Evolutionary conservation across 2,888 invertebrate genomes (phyloP).

Genomic region (Tigriopus californicus): DNA sequence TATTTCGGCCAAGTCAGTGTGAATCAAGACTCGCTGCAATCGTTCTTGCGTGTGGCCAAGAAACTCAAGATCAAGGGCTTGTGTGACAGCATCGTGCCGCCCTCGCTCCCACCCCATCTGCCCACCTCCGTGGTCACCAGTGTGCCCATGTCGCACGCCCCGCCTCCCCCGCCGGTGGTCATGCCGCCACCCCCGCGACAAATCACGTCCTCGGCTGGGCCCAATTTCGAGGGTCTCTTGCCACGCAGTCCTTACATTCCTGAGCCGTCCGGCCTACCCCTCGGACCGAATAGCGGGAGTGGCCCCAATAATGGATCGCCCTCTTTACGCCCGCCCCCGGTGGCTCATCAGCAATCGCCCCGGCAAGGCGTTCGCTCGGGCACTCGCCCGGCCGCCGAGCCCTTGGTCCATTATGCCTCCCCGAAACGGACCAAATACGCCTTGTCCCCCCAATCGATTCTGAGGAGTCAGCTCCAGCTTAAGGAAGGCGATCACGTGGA

Average conservation of each 20-base stretch:
- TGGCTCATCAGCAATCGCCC: conserved; percentile 7
- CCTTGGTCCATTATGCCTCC: neutral
- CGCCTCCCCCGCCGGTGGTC: neutral
- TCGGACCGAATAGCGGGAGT: neutral
- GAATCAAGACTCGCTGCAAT: conserved; percentile 7
- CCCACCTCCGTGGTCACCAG: neutral
- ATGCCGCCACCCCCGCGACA: neutral
- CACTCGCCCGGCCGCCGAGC: neutral
- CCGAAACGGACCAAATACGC: neutral
- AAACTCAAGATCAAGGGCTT: conserved; percentile 14
- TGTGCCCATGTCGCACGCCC: neutral
- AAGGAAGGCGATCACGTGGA: conserved; percentile 1
- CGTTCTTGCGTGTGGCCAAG: conserved; percentile 11
- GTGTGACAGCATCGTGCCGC: conserved; percentile 1
- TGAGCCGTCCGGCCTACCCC: neutral
- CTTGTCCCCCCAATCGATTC: neutral
- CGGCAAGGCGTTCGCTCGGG: neutral
- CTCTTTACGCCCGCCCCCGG: neutral
- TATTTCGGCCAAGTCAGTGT: conserved; percentile 15
- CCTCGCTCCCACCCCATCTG: neutral
- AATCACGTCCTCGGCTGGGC: neutral
- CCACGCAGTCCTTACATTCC: conserved; percentile 7
- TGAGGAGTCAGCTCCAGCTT: neutral
- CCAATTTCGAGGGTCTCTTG: conserved; percentile 7
- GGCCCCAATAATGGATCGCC: neutral